phyloP scores from a whole-genome alignment of 2,113 vertebrate genomes.

The Trogon surrucura region DNA sequence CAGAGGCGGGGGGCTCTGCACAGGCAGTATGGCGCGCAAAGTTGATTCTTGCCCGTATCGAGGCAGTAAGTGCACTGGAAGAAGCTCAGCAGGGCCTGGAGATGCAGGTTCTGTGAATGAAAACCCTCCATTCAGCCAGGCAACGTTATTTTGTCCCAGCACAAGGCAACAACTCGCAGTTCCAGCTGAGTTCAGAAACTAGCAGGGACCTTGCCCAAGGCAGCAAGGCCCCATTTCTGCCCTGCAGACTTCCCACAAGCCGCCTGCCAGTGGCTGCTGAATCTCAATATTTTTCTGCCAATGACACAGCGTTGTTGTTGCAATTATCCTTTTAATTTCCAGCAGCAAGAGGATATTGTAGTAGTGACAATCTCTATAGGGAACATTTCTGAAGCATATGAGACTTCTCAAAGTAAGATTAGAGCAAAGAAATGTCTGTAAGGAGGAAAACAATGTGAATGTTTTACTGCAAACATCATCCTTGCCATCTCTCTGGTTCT shows the following conservation, averaged over 20 bases:
- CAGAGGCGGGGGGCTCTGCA: not conserved
- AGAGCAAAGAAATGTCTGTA: not conserved
- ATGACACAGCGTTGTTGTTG: rapidly evolving
- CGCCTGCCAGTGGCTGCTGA: rapidly evolving
- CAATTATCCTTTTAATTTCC: not conserved
- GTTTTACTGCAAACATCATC: not conserved
- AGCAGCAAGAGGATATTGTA: not conserved
- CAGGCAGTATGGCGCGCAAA: not conserved
- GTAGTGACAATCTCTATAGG: not conserved
- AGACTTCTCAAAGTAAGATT: not conserved
- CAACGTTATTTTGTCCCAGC: rapidly evolving
- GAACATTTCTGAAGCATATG: not conserved
- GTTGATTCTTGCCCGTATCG: not conserved
- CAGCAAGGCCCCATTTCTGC: not conserved
- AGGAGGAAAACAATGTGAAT: not conserved
- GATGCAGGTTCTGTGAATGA: not conserved
- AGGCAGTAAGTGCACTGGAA: not conserved
- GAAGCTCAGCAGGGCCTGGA: not conserved
- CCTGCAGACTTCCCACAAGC: not conserved
- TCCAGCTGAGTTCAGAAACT: not conserved
- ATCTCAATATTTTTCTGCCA: not conserved
- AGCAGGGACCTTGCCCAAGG: not conserved
- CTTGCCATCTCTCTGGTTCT: not conserved
- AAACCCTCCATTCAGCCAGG: not conserved
- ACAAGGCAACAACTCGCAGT: not conserved